Evolutionary conservation across 1,140 invertebrate genomes (phyloP).

Genomic region (Melitaea cinxia): DNA sequence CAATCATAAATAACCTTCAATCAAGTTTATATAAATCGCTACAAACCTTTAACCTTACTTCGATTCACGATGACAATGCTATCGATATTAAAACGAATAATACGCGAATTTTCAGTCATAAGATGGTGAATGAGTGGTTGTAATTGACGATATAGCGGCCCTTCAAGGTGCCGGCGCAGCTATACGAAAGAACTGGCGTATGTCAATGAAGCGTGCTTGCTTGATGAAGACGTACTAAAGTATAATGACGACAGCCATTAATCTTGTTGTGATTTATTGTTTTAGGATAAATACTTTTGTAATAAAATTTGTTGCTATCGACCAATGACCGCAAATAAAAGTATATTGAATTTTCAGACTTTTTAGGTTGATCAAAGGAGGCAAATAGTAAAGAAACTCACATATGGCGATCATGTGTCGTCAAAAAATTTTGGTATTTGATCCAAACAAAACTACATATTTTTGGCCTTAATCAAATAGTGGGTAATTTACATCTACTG

Average conservation of each 20-base stretch:
- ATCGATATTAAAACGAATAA: slow-evolving; percentile 16
- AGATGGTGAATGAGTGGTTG: slow-evolving; percentile 3
- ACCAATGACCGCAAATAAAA: no score
- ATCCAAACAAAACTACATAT: no score
- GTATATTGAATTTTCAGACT: no score
- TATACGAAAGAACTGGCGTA: slow-evolving; percentile 14
- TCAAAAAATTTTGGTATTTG: no score
- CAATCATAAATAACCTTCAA: not conserved
- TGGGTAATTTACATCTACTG: no score
- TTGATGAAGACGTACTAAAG: not conserved
- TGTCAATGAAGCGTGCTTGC: slow-evolving; percentile 26
- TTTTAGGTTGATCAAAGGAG: no score
- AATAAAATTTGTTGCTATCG: no score
- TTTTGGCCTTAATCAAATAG: no score
- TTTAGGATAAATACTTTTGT: not conserved
- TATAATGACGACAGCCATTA: not conserved
- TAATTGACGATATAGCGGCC: slow-evolving; percentile 26
- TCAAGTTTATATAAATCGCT: not conserved
- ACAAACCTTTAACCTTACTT: not conserved
- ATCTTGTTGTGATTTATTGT: not conserved
- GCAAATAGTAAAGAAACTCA: no score
- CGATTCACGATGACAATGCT: not conserved
- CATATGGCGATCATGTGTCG: no score
- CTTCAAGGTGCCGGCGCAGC: slow-evolving; percentile 25
- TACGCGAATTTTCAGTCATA: slow-evolving; percentile 21